Percentiles rank a stretch among this genome's conserved stretches.
These are phyloP conservation scores for Tangachromis dhanisi DNA, from an alignment of 2,113 vertebrate genomes.

Conservation along the genomic window DNA sequence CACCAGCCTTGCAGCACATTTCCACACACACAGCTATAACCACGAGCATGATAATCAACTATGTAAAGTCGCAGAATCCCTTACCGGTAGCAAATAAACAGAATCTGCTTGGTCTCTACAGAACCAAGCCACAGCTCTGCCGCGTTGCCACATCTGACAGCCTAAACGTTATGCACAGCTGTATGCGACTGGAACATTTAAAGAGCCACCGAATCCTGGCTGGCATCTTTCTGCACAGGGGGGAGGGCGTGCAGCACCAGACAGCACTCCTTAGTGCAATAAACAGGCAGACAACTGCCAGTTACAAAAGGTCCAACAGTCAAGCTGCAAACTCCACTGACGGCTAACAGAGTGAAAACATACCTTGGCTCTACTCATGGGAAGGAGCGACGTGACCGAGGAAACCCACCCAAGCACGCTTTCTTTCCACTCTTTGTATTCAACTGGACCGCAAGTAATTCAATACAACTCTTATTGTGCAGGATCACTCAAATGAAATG, in stretches of 20 bases:
- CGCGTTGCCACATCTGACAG: not conserved
- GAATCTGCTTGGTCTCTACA: not conserved
- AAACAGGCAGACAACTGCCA: not conserved
- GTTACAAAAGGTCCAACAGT: not conserved
- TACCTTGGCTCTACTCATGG: not conserved
- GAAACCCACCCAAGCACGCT: slow-evolving; percentile 34
- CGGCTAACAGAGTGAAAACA: slow-evolving; percentile 19
- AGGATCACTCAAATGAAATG: slow-evolving; percentile 47
- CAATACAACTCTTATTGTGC: slow-evolving; percentile 54
- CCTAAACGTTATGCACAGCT: not conserved
- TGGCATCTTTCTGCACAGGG: not conserved
- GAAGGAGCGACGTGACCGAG: not conserved
- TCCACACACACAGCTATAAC: not conserved
- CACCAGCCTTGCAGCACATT: not conserved
- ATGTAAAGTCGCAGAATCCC: not conserved
- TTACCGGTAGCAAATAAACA: not conserved
- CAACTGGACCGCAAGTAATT: slow-evolving; percentile 59
- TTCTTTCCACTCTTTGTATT: slow-evolving; percentile 57
- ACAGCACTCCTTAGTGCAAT: not conserved
- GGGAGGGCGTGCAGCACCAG: not conserved
- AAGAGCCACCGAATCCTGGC: not conserved
- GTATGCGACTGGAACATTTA: not conserved
- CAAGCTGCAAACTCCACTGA: slow-evolving; percentile 17
- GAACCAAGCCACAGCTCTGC: not conserved
- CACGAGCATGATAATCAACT: not conserved